phyloP scores from a whole-genome alignment of 2,113 vertebrate species.

The Polypterus bichir region DNA sequence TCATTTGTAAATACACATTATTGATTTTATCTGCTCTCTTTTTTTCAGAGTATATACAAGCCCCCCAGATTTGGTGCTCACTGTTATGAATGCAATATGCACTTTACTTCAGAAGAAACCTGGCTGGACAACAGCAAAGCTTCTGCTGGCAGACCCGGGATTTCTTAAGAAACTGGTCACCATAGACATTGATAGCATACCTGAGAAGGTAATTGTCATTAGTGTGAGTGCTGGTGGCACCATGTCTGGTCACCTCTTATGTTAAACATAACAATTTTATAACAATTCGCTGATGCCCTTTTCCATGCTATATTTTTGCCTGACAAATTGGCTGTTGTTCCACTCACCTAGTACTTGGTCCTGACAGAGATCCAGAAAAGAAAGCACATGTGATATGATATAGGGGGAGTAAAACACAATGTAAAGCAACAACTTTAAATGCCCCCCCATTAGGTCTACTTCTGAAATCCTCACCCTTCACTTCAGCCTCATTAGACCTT shows the following conservation, averaged over 20 bases:
- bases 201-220: constrained; percentile 38
- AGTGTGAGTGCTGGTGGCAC: background rate
- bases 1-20: background rate
- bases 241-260: too few relatives aligned
- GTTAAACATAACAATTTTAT: too few relatives aligned
- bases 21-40: too few relatives aligned
- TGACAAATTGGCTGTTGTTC: too few relatives aligned
- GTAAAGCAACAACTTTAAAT: too few relatives aligned
- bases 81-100: constrained; percentile 50
- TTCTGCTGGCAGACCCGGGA: constrained; percentile 40
- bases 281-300: too few relatives aligned
- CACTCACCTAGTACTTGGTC: background rate
- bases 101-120: constrained; percentile 42
- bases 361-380: background rate
- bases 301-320: too few relatives aligned
- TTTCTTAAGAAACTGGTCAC: constrained; percentile 41
- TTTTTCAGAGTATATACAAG: constrained; percentile 35
- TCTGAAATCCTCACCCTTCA: too few relatives aligned
- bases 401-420: background rate
- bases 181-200: constrained; percentile 44
- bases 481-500: too few relatives aligned
- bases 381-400: background rate
- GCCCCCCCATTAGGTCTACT: too few relatives aligned
- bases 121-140: constrained; percentile 40
- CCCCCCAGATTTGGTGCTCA: constrained; percentile 42